phyloP scores from a whole-genome alignment of 2,797 vertebrate species.

The Microchirus variegatus region DNA sequence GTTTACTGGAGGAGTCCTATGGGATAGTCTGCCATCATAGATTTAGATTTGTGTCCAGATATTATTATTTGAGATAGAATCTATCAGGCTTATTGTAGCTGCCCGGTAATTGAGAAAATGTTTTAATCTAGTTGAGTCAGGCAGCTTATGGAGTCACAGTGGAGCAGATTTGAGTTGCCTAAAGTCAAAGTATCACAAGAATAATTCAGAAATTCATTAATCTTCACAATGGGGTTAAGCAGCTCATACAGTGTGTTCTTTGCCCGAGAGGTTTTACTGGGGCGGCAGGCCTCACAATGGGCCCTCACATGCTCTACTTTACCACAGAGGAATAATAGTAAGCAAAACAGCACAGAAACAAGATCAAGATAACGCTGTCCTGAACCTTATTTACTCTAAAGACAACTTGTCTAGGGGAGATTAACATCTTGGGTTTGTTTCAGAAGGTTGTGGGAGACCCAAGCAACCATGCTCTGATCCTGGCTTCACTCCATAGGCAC shows the following conservation, averaged over 20 bases:
- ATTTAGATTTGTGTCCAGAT: not conserved
- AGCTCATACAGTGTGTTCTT: constrained; percentile 29
- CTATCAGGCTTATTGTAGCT: not conserved
- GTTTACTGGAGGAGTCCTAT: too few species aligned
- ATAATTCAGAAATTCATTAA: constrained; percentile 59
- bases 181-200: constrained; percentile 34
- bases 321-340: constrained; percentile 47
- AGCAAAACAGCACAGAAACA: constrained; percentile 37
- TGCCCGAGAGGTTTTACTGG: constrained; percentile 7
- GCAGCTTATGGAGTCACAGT: constrained; percentile 36
- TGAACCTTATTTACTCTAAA: constrained; percentile 34
- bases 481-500: constrained; percentile 40
- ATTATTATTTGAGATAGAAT: constrained; percentile 1
- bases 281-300: constrained; percentile 38
- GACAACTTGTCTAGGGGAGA: constrained; percentile 37
- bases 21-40: not conserved
- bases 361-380: constrained; percentile 37
- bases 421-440: constrained; percentile 65
- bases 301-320: constrained; percentile 37
- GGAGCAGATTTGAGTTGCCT: constrained; percentile 15
- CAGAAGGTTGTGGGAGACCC: constrained; percentile 31
- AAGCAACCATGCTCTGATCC: constrained; percentile 26
- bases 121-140: constrained; percentile 22
- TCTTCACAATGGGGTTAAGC: constrained; percentile 34
- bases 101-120: not conserved